Evolutionary conservation across 2,113 vertebrate genomes (phyloP).

Genomic region (Nyctereutes procyonoides): DNA sequence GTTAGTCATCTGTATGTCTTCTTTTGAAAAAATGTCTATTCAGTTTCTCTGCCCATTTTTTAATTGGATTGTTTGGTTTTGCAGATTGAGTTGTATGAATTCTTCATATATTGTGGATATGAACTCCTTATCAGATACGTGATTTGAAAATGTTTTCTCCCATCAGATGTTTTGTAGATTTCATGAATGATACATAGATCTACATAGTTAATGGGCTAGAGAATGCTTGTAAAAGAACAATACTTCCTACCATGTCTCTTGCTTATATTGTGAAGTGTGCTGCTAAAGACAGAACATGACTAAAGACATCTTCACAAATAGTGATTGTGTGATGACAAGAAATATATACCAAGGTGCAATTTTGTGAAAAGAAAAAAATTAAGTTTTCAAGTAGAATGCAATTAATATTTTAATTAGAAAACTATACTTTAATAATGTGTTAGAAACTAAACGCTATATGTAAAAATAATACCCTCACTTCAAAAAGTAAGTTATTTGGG

Average conservation of each 20-base stretch:
- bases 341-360: not conserved
- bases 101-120: not conserved
- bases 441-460: not conserved
- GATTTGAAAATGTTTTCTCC: not conserved
- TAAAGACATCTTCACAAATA: not conserved
- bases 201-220: not conserved
- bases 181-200: not conserved
- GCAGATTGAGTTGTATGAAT: not conserved
- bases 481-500: not conserved
- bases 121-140: not conserved
- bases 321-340: not conserved
- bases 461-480: not conserved
- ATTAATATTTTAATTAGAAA: slow-evolving; percentile 2
- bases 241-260: not conserved
- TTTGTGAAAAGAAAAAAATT: slow-evolving; percentile 27
- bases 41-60: not conserved
- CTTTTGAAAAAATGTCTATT: not conserved
- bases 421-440: not conserved
- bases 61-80: not conserved
- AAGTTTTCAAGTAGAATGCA: not conserved
- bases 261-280: not conserved
- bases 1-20: not conserved
- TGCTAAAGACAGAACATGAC: not conserved
- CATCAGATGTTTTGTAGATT: not conserved
- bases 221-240: not conserved